Evolutionary conservation across 2,113 vertebrate species (phyloP), one percentile per base, ranked within the genome.

Genomic region (Mus pahari): DNA sequence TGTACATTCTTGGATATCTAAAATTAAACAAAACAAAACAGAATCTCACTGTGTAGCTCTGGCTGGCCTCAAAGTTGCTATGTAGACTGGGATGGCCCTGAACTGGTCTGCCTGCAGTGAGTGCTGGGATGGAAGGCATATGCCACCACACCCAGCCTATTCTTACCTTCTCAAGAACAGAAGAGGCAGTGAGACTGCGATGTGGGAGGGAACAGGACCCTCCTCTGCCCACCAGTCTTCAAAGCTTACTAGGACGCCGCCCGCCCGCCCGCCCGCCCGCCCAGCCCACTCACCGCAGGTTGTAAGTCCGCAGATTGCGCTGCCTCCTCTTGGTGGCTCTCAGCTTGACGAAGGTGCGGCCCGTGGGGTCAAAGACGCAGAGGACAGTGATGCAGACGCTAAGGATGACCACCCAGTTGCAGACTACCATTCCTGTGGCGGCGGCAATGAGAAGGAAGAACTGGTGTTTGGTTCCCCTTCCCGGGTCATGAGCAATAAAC

Each of bases 351-450:
- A 99, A 99, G 7, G 99, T 99, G 89, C 99, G 98, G 83, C 99
- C 99, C 4, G 99, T 99, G 24, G 99, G 99, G 97, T 99, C 99
- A 5, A 99, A 99, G 94, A 99, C 99, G 8, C 99, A 99, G 96
- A 99, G 99, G 86, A 99, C 99, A 0, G 99, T 99, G 98, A 99
- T 99, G 98, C 99, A 99, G 92, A 99, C 99, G 0, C 99, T 99
- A 95, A 99, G 99, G 98, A 99, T 99, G 96, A 99, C 99, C 9
- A 99, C 99, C 99, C 99, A 99, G 98, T 99, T 99, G 98, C 99
- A 99, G 70, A 99, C 99, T 58, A 99, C 99, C 96, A 99, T 99
- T 86, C 99, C 99, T 99, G 98, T 6, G 79, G 66, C 66, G 92
- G 84, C 11, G 14, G 33, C 26, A 62, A 28, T 3, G 33, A 26